phyloP scores from a whole-genome alignment of 2,113 vertebrate genomes.

The Piaya cayana region DNA sequence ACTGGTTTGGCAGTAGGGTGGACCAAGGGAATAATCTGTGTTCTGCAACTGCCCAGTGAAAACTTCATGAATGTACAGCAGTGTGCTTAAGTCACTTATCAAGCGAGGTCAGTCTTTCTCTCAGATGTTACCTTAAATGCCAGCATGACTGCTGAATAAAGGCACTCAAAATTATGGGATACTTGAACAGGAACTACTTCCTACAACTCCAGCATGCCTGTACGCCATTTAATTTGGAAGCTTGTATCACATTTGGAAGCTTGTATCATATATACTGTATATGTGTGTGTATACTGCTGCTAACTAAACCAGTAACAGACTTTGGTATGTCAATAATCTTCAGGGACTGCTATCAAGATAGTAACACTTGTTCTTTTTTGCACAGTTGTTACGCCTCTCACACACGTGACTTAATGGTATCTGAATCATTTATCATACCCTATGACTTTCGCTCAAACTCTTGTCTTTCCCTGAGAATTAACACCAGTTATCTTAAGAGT shows the following conservation, averaged over 20 bases:
- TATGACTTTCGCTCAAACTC: not conserved
- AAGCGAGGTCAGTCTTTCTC: not conserved
- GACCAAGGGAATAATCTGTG: not conserved
- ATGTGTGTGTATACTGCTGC: not conserved
- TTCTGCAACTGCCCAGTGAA: not conserved
- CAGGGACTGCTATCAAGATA: not conserved
- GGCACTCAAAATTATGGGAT: not conserved
- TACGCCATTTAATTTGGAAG: not conserved
- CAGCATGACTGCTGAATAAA: not conserved
- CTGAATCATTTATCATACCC: slow-evolving; percentile 1
- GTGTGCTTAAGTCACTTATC: fast-evolving
- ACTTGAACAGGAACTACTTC: not conserved
- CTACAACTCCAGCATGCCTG: fast-evolving
- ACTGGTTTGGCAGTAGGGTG: not conserved
- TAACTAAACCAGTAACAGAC: not conserved
- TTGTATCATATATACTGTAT: not conserved
- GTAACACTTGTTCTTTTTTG: not conserved
- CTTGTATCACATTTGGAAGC: not conserved
- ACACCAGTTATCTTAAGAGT: not conserved
- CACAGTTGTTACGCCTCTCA: not conserved
- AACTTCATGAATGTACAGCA: not conserved
- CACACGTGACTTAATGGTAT: not conserved
- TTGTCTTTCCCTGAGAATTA: not conserved
- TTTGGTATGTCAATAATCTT: not conserved
- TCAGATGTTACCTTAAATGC: not conserved